Percentiles rank a stretch among this genome's conserved stretches.
phyloP scores from a whole-genome alignment of 1,140 invertebrate genomes.

The Rhagoletis pomonella region DNA sequence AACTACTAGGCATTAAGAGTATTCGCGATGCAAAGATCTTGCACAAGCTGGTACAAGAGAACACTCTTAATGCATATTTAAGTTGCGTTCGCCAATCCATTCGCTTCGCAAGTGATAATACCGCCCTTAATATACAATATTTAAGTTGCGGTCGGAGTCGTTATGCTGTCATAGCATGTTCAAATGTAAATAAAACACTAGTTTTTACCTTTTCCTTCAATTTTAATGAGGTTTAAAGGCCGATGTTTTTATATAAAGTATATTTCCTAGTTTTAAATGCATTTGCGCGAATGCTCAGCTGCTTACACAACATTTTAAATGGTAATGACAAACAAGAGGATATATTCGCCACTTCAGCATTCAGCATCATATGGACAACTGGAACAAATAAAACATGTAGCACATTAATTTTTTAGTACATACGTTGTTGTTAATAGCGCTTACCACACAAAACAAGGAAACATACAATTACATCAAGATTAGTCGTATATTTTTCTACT shows the following conservation, averaged over 20 bases:
- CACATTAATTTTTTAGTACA: no score
- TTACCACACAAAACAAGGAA: constrained; percentile 45
- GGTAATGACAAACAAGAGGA: background rate
- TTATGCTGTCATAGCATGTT: no score
- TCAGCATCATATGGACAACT: background rate
- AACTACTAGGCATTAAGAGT: no score
- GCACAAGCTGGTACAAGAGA: no score
- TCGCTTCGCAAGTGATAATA: no score
- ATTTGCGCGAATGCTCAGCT: background rate
- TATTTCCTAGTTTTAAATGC: constrained; percentile 49
- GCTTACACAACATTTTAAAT: constrained; percentile 2
- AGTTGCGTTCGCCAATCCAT: no score
- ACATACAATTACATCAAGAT: background rate
- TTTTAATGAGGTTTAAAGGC: background rate
- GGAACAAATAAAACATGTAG: constrained; percentile 1
- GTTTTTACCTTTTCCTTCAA: background rate
- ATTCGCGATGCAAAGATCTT: no score
- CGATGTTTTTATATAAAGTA: background rate
- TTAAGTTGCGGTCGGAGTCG: no score
- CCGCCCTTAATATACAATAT: no score
- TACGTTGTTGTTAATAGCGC: background rate
- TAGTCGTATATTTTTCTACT: background rate
- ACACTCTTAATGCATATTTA: no score
- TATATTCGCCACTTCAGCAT: background rate
- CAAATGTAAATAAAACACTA: no score